phyloP scores from a whole-genome alignment of 1,140 invertebrate species.

The Eriosoma lanigerum region DNA sequence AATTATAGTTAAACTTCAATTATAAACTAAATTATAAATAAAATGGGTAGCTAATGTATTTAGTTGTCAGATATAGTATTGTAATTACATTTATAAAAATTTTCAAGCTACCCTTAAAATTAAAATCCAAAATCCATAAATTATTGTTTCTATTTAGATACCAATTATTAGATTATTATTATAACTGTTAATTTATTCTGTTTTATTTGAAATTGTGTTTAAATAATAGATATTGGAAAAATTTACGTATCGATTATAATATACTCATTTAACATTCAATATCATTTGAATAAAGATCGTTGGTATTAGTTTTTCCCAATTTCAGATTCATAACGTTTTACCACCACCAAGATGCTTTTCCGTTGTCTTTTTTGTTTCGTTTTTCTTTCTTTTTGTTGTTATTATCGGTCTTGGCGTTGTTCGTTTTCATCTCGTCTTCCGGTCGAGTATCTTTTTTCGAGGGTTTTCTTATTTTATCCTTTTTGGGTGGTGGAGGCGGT shows the following conservation, averaged over 20 bases:
- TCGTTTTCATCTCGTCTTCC: conserved; percentile 56
- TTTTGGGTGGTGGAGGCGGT: conserved; percentile 22
- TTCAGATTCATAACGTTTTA: conserved; percentile 56
- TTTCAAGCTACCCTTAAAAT: neutral
- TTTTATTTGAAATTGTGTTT: too few relatives aligned
- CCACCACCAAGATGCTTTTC: conserved; percentile 72
- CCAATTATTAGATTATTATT: too few relatives aligned
- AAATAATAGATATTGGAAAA: too few relatives aligned
- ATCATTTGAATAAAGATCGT: too few relatives aligned
- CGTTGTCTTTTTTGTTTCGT: conserved; percentile 77
- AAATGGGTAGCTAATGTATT: neutral
- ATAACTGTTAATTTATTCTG: too few relatives aligned
- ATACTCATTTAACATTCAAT: too few relatives aligned
- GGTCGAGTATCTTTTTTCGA: conserved; percentile 54
- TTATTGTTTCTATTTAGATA: too few relatives aligned
- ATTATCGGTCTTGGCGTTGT: conserved; percentile 61
- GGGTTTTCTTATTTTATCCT: conserved; percentile 51
- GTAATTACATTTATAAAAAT: neutral
- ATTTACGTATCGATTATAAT: too few relatives aligned
- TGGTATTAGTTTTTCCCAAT: neutral
- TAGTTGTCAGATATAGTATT: neutral
- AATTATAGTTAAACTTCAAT: neutral
- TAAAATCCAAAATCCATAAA: too few relatives aligned
- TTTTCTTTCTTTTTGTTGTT: conserved; percentile 67
- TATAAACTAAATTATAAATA: neutral